These are phyloP conservation scores for Trissolcus japonicus DNA, from an alignment of 2,888 invertebrate genomes.

Conservation along the genomic window DNA sequence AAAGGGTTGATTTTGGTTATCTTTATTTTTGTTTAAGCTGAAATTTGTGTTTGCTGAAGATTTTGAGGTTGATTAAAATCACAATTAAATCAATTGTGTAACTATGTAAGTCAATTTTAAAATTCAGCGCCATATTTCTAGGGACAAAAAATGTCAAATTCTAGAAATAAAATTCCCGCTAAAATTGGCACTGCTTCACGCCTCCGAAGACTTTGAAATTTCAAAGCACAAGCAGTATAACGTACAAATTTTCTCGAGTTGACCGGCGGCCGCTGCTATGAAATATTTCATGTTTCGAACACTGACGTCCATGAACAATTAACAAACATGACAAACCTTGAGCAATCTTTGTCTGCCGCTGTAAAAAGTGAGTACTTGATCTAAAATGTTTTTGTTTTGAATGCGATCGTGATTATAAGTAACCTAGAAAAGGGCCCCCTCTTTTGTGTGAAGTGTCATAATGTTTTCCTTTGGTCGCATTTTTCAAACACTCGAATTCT, in stretches of 20 bases:
- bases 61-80: not conserved
- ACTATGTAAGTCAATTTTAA: not conserved
- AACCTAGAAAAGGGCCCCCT: constrained; percentile 5
- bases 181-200: constrained; percentile 10
- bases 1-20: no score
- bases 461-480: no score
- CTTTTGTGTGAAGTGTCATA: not conserved
- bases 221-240: constrained; percentile 12
- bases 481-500: no score
- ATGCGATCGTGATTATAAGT: not conserved
- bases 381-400: not conserved
- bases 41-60: not conserved
- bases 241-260: constrained; percentile 7
- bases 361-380: constrained; percentile 12
- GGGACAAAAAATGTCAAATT: not conserved
- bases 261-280: not conserved
- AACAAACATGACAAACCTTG: constrained; percentile 20
- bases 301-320: not conserved
- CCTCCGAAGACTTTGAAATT: constrained; percentile 8
- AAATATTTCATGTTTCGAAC: not conserved
- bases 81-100: no score
- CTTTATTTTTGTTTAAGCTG: no score
- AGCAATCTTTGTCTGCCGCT: not conserved
- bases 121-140: not conserved
- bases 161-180: constrained; percentile 3